Conservation (phyloP, 2,888 invertebrate genomes). For the Scaeva pyrastri region DNA sequence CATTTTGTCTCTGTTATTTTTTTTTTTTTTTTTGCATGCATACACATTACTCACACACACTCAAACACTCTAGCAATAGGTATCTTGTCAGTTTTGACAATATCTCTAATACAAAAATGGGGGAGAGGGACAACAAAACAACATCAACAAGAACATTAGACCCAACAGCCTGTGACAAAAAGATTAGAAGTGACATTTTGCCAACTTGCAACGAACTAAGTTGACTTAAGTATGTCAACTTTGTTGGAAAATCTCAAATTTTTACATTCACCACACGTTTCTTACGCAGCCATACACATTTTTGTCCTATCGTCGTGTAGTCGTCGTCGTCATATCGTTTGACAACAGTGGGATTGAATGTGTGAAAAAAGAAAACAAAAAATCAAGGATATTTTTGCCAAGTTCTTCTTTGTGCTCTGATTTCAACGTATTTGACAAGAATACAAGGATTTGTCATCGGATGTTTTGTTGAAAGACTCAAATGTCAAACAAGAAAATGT, state of each 20-base stretch:
- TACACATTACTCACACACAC: constrained; percentile 2
- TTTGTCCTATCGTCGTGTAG: neutral
- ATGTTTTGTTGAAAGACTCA: neutral
- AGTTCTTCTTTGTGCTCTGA: too few species aligned
- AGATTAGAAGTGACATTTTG: constrained; percentile 58
- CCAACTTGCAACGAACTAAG: constrained; percentile 42
- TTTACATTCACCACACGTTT: constrained; percentile 44
- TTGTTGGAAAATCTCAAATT: constrained; percentile 65
- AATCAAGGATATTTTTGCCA: neutral
- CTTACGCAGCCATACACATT: constrained; percentile 16
- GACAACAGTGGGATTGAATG: neutral
- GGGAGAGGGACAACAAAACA: neutral
- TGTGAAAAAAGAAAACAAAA: neutral
- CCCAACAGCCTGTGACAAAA: constrained; percentile 34
- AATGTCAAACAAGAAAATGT: neutral
- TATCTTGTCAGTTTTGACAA: constrained; percentile 43
- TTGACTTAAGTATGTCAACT: constrained; percentile 72
- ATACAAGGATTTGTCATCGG: neutral
- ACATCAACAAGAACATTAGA: constrained; percentile 30
- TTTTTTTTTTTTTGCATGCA: constrained; percentile 22
- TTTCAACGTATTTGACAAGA: too few species aligned
- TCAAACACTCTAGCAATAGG: neutral
- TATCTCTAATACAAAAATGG: constrained; percentile 1
- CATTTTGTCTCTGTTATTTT: constrained; percentile 22
- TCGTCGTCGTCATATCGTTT: too few species aligned